Base-by-base conservation (phyloP, 2,797 vertebrate species). In the Notamacropus eugenii region DNA sequence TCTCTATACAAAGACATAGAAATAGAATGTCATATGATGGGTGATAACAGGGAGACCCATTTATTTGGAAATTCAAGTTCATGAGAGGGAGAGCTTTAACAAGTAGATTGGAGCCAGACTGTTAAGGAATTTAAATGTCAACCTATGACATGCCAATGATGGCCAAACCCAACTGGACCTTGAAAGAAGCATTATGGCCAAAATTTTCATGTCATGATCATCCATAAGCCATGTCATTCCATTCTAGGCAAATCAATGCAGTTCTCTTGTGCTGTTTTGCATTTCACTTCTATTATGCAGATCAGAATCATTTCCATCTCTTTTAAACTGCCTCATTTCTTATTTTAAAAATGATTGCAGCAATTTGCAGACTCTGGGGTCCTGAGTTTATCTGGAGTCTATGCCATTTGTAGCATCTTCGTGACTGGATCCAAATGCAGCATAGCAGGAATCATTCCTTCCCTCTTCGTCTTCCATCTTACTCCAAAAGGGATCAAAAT, bases 241-340 rank as follows among this genome's bases (percentile, higher is more conserved):
- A 46, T 87, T 46, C 40, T 87, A 46, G 74, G 40, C 22, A 87
- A 87, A 87, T 87, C 11, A 50, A 27, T 87, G 22, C 74, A 28
- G 91, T 55, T 92, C 22, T 13, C 94, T 29, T 94, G 92, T 93
- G 27, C 50, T 95, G 50, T 94, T 94, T 95, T 55, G 13, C 55
- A 6, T 92, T 94, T 54, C 57, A 46, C 54, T 54, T 11, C 40
- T n/a, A 91, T 55, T 55, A 87, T 27, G 34, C 12, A 95, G 90
- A 96, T 59, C 28, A 59, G 2, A 90, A 87, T 91, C 57, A 93
- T 97, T 95, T n/a, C 59, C 0, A 94, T 12, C 9, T 0, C 87
- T 94, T 91, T 28, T 0, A 90, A 92, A 92, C 19, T 13, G 90
- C 90, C 94, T 0, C 27, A 82, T 92, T 54, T 94, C 95, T 62